Evolutionary conservation across 2,797 vertebrate genomes (phyloP).

Genomic region (Pitangus sulphuratus): DNA sequence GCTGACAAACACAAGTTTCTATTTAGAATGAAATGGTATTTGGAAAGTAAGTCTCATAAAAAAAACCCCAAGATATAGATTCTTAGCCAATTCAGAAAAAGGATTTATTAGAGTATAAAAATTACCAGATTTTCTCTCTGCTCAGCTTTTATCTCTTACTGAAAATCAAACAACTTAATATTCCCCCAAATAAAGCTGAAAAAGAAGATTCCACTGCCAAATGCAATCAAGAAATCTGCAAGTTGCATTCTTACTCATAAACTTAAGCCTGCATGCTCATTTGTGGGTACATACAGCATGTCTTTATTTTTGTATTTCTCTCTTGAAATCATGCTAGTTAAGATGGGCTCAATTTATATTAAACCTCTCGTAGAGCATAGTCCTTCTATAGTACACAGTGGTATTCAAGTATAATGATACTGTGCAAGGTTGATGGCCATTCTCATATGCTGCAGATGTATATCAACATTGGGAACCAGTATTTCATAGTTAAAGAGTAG

Average conservation of each 20-base stretch:
- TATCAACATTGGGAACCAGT: neutral
- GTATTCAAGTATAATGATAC: neutral
- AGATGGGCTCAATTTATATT: neutral
- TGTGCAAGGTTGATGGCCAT: neutral
- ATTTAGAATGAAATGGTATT: neutral
- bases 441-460: neutral
- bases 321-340: neutral
- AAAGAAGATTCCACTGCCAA: neutral
- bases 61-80: neutral
- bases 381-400: neutral
- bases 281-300: neutral
- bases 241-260: neutral
- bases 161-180: neutral
- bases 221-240: neutral
- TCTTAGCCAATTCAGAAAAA: neutral
- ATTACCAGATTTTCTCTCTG: neutral
- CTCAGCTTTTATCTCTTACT: neutral
- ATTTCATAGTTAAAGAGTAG: neutral
- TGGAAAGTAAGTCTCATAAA: neutral
- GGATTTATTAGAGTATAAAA: neutral
- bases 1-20: neutral
- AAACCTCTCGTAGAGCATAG: neutral
- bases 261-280: neutral
- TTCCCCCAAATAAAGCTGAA: neutral
- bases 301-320: neutral